phyloP scores from a whole-genome alignment of 2,113 vertebrate genomes.

The Corythaeola cristata region DNA sequence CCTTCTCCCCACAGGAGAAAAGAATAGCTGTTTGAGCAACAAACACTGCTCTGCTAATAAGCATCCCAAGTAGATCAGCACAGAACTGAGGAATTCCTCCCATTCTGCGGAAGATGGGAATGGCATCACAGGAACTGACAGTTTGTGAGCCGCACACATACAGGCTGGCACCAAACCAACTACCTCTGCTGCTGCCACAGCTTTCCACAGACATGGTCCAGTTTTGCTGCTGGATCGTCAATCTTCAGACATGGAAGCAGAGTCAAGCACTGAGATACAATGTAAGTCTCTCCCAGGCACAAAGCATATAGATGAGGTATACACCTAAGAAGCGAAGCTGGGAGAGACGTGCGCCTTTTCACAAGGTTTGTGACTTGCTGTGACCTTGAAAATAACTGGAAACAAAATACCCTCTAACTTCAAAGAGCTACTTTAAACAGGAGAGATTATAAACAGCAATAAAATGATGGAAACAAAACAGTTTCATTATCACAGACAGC shows the following conservation, averaged over 20 bases:
- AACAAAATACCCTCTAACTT: neutral
- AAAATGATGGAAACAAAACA: neutral
- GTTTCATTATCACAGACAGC: neutral
- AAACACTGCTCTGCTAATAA: neutral
- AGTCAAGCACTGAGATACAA: neutral
- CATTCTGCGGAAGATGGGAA: fast-evolving
- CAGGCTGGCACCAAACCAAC: neutral
- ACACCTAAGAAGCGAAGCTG: fast-evolving
- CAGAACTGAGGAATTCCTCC: neutral
- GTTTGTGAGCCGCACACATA: neutral
- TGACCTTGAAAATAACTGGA: neutral
- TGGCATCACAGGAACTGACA: neutral
- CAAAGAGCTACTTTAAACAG: neutral
- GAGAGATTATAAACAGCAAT: neutral
- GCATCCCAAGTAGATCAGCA: neutral
- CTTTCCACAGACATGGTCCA: fast-evolving
- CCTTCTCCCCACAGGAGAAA: neutral
- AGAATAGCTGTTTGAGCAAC: neutral
- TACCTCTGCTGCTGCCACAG: neutral
- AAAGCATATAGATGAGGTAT: neutral
- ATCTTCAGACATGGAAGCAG: neutral
- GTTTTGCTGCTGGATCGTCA: neutral
- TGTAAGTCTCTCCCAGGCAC: neutral
- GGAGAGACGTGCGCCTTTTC: neutral
- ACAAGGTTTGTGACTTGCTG: neutral